Conservation (phyloP, 1,140 invertebrate genomes). For the Pissodes strobi region DNA sequence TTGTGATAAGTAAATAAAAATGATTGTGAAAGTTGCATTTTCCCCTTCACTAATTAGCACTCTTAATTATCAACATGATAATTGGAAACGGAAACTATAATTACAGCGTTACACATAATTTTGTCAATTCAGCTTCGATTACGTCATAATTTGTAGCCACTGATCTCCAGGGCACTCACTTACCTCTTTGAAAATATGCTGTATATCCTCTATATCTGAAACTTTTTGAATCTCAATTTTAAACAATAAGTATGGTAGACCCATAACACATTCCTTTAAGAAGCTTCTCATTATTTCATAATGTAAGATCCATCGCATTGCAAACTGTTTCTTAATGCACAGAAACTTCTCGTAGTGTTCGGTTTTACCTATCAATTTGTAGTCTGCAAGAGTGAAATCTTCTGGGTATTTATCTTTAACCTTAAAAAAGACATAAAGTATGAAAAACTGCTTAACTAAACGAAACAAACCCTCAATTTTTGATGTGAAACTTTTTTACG, state of each 20-base stretch:
- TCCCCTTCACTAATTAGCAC: too few relatives aligned
- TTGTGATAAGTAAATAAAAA: too few relatives aligned
- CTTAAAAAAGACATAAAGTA: slow-evolving; percentile 6
- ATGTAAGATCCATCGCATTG: slow-evolving; percentile 61
- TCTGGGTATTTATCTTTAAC: slow-evolving; percentile 26
- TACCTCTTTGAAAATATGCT: slow-evolving; percentile 51
- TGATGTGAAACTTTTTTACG: too few relatives aligned
- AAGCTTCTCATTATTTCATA: slow-evolving; percentile 66
- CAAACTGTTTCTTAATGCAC: slow-evolving; percentile 61
- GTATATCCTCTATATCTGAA: slow-evolving; percentile 60
- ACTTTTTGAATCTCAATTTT: slow-evolving; percentile 48
- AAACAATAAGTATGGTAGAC: slow-evolving; percentile 56
- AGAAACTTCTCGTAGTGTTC: slow-evolving; percentile 62
- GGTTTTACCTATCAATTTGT: slow-evolving; percentile 63
- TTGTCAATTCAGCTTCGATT: too few relatives aligned
- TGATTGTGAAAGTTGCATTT: too few relatives aligned
- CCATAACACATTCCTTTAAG: slow-evolving; percentile 59
- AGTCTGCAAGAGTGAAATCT: slow-evolving; percentile 43
- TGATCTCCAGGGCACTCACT: too few relatives aligned
- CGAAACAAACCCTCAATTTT: too few relatives aligned
- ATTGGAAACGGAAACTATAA: too few relatives aligned
- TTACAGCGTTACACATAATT: too few relatives aligned
- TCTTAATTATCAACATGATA: too few relatives aligned
- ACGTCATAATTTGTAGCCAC: too few relatives aligned
- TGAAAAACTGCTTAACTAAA: too few relatives aligned